These are phyloP conservation scores for Urocynchramus pylzowi DNA, from an alignment of 2,113 vertebrate genomes.

Conservation along the genomic window DNA sequence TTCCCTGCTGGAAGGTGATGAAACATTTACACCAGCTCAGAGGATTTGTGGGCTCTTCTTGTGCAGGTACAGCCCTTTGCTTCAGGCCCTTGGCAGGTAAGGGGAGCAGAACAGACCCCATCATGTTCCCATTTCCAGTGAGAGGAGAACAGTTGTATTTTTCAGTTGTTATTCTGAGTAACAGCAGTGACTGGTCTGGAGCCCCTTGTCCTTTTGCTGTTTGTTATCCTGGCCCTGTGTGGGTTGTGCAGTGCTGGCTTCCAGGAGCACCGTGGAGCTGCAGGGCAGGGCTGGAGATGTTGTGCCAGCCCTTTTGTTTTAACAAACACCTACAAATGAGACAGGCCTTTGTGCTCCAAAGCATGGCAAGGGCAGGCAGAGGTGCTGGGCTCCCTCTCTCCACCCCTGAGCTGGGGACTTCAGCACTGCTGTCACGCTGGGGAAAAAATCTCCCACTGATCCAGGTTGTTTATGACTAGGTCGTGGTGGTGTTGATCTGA, in stretches of 20 bases:
- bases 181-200: background rate
- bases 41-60: background rate
- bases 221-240: fast-evolving
- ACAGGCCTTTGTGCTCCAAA: background rate
- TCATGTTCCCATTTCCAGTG: background rate
- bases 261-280: background rate
- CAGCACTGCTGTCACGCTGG: background rate
- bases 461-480: background rate
- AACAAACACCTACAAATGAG: background rate
- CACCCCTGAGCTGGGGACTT: background rate
- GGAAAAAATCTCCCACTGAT: background rate
- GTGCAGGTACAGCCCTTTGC: background rate
- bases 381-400: background rate
- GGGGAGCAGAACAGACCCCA: background rate
- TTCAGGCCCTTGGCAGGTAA: background rate
- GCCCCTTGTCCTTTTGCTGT: background rate
- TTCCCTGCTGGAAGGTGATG: background rate
- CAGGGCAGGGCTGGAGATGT: background rate
- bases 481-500: background rate
- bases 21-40: background rate
- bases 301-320: background rate
- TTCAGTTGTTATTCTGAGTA: background rate
- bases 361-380: background rate
- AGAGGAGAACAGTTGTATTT: background rate
- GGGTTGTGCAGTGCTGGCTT: background rate